Percentiles rank a stretch among this genome's conserved stretches.
These are phyloP conservation scores for Plotosus lineatus DNA, from an alignment of 2,113 vertebrate species.

Conservation along the genomic window DNA sequence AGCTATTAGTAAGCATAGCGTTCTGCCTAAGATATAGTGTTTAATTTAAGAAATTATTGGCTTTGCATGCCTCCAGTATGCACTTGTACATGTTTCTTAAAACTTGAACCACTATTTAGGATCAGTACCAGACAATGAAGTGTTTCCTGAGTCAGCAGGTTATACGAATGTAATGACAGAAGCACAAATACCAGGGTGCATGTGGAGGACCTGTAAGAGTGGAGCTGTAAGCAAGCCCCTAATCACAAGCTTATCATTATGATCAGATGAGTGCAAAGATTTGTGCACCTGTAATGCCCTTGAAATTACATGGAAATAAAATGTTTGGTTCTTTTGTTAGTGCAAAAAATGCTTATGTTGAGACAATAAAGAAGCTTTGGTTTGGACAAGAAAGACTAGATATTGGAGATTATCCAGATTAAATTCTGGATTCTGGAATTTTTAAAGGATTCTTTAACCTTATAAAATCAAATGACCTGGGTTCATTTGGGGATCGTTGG, in stretches of 20 bases:
- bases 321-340: neutral
- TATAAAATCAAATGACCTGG: too few relatives aligned
- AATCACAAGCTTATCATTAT: constrained; percentile 24
- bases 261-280: neutral
- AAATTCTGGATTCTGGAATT: too few relatives aligned
- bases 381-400: too few relatives aligned
- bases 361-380: neutral
- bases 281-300: too few relatives aligned
- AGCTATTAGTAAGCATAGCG: neutral
- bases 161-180: constrained; percentile 31
- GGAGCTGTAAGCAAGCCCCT: constrained; percentile 1
- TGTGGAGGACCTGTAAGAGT: neutral
- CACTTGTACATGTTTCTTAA: neutral
- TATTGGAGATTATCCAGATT: too few relatives aligned
- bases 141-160: constrained; percentile 9
- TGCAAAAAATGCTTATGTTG: neutral
- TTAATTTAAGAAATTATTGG: neutral
- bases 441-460: too few relatives aligned
- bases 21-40: neutral
- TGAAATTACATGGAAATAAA: neutral
- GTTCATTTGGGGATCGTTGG: too few relatives aligned
- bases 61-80: neutral
- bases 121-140: neutral
- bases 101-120: neutral
- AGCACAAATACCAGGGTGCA: constrained; percentile 26